Conservation (phyloP, 2,888 invertebrate species). For the Tenthredo mesomela region DNA sequence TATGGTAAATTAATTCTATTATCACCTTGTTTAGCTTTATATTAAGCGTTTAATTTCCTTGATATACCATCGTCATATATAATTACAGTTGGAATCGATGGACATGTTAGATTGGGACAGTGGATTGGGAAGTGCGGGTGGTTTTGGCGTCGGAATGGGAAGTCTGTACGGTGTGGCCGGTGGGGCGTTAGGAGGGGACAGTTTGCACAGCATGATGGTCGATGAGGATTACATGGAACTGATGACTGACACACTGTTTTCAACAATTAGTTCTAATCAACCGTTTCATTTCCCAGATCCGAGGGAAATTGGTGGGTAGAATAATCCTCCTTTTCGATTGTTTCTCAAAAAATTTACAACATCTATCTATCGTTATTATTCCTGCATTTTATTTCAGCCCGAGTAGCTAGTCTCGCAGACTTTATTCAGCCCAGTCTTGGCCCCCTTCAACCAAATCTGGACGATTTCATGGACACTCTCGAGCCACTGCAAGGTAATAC, state of each 20-base stretch:
- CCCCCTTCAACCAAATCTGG: conserved; percentile 97
- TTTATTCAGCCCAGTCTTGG: conserved; percentile 99
- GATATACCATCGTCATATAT: neutral
- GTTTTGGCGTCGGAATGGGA: conserved; percentile 67
- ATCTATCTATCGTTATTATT: conserved; percentile 25
- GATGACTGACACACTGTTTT: conserved; percentile 94
- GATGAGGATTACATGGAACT: conserved; percentile 93
- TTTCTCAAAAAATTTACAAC: neutral
- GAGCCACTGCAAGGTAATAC: conserved; percentile 89
- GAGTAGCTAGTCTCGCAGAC: conserved; percentile 93
- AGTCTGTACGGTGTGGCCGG: conserved; percentile 68
- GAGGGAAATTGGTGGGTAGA: conserved; percentile 92
- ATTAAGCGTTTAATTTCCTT: neutral
- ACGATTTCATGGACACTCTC: conserved; percentile 95
- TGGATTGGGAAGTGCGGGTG: conserved; percentile 68
- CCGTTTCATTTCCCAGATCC: conserved; percentile 98
- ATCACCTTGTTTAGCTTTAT: conserved; percentile 1
- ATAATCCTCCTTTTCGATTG: conserved; percentile 40
- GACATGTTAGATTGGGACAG: conserved; percentile 85
- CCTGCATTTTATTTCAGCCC: conserved; percentile 81
- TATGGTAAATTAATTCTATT: conserved; percentile 81
- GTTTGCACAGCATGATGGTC: conserved; percentile 86
- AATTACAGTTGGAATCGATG: conserved; percentile 84
- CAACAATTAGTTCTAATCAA: conserved; percentile 90
- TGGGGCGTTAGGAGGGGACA: conserved; percentile 76